Percentiles rank a stretch among this genome's conserved stretches.
Conservation (phyloP, 2,113 vertebrate species). For the Chamaetylas fuelleborni region DNA sequence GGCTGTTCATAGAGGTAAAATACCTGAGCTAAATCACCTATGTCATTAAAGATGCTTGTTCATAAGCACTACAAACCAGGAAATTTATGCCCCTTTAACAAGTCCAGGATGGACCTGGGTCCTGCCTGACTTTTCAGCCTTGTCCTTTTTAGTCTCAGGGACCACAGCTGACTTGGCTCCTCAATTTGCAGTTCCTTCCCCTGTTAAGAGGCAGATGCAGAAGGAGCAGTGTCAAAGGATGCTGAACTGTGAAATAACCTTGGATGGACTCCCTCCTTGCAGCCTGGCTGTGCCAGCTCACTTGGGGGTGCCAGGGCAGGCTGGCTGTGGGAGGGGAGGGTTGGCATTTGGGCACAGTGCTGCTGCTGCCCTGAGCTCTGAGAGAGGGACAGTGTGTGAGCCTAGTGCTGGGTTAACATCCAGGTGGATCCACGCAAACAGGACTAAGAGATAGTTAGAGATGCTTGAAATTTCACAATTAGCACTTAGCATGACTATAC, state of each 20-base stretch:
- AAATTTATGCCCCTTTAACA: neutral
- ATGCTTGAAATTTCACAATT: neutral
- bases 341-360: neutral
- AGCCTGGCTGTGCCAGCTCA: neutral
- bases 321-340: neutral
- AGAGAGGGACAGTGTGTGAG: neutral
- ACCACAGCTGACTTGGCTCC: neutral
- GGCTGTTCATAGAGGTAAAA: neutral
- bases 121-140: neutral
- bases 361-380: fast-evolving
- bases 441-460: neutral
- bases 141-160: neutral
- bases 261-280: neutral
- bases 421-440: neutral
- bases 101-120: neutral
- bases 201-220: neutral
- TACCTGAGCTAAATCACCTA: neutral
- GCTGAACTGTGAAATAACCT: neutral
- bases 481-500: fast-evolving
- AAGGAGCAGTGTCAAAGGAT: neutral
- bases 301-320: neutral
- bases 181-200: neutral
- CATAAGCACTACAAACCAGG: neutral
- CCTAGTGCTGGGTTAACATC: neutral
- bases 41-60: neutral